Percentiles rank a stretch among this genome's conserved stretches.
These are phyloP conservation scores for Malurus splendens DNA, from an alignment of 2,797 vertebrate genomes.

Conservation along the genomic window DNA sequence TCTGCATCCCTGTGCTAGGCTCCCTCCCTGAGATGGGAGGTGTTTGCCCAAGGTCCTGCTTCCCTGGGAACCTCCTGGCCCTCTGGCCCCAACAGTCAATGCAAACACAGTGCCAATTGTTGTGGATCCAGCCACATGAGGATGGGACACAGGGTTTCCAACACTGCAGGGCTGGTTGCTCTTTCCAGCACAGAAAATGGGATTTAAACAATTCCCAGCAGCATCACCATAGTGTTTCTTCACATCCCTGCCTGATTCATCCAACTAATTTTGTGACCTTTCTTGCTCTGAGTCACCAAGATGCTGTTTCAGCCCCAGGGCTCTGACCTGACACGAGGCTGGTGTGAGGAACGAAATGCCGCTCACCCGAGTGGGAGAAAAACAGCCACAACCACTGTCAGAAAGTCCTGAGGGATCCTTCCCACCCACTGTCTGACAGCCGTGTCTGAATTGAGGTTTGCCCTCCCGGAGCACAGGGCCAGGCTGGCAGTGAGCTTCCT, in stretches of 20 bases:
- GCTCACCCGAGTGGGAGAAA: rapidly evolving
- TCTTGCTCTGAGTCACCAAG: not conserved
- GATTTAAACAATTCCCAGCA: not conserved
- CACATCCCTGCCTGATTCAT: not conserved
- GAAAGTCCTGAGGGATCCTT: not conserved
- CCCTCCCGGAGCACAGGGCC: rapidly evolving
- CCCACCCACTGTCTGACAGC: rapidly evolving
- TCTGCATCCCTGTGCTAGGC: not conserved
- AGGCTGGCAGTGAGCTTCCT: not conserved
- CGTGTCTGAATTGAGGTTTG: not conserved
- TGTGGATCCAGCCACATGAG: not conserved
- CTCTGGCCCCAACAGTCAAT: not conserved
- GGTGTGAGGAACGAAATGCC: rapidly evolving
- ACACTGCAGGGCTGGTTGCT: not conserved
- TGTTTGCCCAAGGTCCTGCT: not conserved
- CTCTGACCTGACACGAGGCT: rapidly evolving
- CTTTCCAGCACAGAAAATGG: not conserved
- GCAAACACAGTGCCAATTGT: not conserved
- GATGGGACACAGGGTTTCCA: not conserved
- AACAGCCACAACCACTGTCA: rapidly evolving
- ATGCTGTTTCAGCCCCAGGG: rapidly evolving
- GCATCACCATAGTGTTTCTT: rapidly evolving
- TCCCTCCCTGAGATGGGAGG: not conserved
- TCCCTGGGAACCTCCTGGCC: not conserved
- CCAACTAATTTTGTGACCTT: not conserved